phyloP scores from a whole-genome alignment of 2,797 vertebrate genomes.

The Antrozous pallidus region DNA sequence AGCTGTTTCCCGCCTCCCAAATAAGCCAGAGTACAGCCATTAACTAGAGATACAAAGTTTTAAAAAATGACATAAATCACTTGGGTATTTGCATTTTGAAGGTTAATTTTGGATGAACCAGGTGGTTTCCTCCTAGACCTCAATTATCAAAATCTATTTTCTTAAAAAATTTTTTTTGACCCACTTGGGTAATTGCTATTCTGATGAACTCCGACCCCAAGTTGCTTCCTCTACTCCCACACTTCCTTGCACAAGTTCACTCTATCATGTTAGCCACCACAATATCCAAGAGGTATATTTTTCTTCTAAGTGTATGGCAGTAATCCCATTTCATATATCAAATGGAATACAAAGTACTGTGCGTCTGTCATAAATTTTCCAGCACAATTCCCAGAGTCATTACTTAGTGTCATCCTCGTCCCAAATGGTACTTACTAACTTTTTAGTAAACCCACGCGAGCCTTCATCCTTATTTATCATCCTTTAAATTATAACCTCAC shows the following conservation, averaged over 20 bases:
- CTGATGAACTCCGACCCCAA: conserved; percentile 58
- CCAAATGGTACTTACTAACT: conserved; percentile 45
- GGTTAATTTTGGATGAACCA: conserved; percentile 61
- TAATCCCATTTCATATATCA: conserved; percentile 62
- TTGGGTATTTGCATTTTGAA: conserved; percentile 67
- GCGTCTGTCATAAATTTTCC: conserved; percentile 52
- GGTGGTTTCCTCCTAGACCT: conserved; percentile 68
- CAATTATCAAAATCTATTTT: conserved; percentile 67
- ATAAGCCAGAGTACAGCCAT: conserved; percentile 51
- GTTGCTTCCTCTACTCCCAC: conserved; percentile 21
- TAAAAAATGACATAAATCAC: conserved; percentile 67
- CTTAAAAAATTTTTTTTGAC: conserved; percentile 9
- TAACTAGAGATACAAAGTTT: conserved; percentile 53
- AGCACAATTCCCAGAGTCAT: conserved; percentile 68
- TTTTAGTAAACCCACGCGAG: conserved; percentile 45
- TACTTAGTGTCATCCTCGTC: conserved; percentile 60
- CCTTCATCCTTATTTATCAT: conserved; percentile 49
- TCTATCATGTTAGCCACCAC: conserved; percentile 57
- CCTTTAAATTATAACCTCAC: conserved; percentile 48
- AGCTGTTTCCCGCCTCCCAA: conserved; percentile 40
- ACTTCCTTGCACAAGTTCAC: conserved; percentile 47
- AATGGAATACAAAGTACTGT: conserved; percentile 44
- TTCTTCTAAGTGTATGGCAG: conserved; percentile 61
- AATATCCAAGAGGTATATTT: conserved; percentile 64
- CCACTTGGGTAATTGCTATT: conserved; percentile 54